Percentiles rank a stretch among this genome's conserved stretches.
Evolutionary conservation across 2,113 vertebrate species (phyloP).

Genomic region (Felis chaus): DNA sequence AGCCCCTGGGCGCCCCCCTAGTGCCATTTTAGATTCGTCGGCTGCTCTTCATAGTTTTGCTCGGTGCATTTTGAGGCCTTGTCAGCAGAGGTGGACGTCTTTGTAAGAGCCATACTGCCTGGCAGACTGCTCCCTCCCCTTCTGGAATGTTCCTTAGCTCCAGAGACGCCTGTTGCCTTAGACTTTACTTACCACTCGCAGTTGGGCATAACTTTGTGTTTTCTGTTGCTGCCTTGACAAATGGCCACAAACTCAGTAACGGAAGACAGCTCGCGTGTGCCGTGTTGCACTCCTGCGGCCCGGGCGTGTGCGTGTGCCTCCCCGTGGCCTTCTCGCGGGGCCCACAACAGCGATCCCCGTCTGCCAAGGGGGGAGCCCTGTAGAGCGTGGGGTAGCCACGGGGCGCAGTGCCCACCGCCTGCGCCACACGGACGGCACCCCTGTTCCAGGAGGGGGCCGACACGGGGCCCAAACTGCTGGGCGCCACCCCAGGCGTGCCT

Average conservation of each 20-base stretch:
- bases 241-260: not conserved
- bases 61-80: not conserved
- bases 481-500: not conserved
- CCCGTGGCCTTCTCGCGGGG: too few species aligned
- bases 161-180: not conserved
- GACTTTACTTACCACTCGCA: not conserved
- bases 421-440: not conserved
- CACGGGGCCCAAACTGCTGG: not conserved
- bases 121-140: fast-evolving
- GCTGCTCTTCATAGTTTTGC: not conserved
- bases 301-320: not conserved
- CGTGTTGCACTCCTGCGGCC: not conserved
- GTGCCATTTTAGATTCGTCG: not conserved
- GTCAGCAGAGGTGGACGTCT: not conserved
- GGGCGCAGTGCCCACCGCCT: not conserved
- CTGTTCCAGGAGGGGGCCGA: not conserved
- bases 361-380: not conserved
- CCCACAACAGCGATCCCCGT: too few species aligned
- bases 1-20: not conserved
- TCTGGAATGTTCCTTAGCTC: not conserved
- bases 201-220: not conserved
- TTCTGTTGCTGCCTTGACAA: not conserved
- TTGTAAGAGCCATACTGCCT: not conserved
- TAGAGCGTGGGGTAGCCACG: fast-evolving
- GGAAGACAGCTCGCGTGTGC: too few species aligned